phyloP scores from a whole-genome alignment of 2,797 vertebrate species.

The Urosaurus nigricauda region DNA sequence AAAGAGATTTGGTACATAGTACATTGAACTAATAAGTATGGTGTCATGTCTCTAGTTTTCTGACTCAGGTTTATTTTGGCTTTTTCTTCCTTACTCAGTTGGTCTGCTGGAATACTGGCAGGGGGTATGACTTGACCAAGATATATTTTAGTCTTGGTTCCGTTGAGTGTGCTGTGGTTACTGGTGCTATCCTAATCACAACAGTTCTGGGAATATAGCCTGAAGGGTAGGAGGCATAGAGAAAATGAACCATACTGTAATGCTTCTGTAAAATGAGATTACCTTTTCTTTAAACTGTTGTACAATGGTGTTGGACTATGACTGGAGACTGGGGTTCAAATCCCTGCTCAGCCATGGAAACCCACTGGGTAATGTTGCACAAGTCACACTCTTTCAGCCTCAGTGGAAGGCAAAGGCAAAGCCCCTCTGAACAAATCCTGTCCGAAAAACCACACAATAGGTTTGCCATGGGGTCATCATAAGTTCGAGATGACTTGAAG shows the following conservation, averaged over 20 bases:
- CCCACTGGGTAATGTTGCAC: too few species aligned
- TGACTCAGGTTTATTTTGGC: constrained; percentile 45
- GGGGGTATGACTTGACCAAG: constrained; percentile 20
- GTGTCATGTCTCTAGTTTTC: constrained; percentile 25
- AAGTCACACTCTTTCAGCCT: too few species aligned
- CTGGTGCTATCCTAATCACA: neutral
- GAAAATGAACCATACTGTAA: neutral
- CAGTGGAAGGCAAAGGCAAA: too few species aligned
- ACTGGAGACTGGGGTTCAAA: too few species aligned
- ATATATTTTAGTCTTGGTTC: constrained; percentile 18
- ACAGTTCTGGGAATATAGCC: neutral
- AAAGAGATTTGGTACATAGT: neutral
- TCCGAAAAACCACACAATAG: too few species aligned
- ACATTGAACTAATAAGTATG: constrained; percentile 7
- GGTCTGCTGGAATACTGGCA: neutral
- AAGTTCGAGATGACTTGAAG: too few species aligned
- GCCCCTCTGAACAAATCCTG: too few species aligned
- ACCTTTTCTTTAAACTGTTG: neutral
- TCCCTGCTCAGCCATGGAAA: too few species aligned
- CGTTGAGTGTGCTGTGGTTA: neutral
- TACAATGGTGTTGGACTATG: neutral
- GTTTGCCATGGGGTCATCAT: too few species aligned
- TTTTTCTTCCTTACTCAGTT: constrained; percentile 13
- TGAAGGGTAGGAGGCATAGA: neutral
- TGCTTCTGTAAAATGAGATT: neutral